Conservation (phyloP, 2,113 vertebrate genomes). For the Nematolebias whitei region DNA sequence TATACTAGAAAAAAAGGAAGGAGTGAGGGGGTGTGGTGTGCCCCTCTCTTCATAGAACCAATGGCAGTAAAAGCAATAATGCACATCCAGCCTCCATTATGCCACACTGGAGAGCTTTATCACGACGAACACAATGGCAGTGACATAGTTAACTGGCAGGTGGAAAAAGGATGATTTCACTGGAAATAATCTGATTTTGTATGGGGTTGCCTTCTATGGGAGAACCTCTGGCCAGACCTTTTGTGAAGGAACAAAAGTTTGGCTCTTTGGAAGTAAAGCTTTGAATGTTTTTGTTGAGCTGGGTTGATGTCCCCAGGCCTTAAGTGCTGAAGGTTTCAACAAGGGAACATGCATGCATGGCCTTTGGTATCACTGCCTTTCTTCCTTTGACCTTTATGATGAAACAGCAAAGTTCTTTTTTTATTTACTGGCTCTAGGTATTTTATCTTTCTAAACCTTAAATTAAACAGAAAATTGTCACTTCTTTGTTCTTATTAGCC, state of each 20-base stretch:
- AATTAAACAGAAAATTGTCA: constrained; percentile 37
- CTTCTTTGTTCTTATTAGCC: constrained; percentile 8
- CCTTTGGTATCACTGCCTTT: constrained; percentile 56
- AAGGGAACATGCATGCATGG: constrained; percentile 63
- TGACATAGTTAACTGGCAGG: constrained; percentile 94
- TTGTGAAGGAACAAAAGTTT: constrained; percentile 84
- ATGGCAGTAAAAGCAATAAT: constrained; percentile 90
- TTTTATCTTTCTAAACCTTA: constrained; percentile 49
- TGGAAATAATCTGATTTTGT: constrained; percentile 97
- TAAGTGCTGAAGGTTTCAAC: constrained; percentile 67
- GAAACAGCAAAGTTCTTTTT: constrained; percentile 13
- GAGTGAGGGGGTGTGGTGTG: constrained; percentile 57
- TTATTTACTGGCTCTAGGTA: constrained; percentile 2
- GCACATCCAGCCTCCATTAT: constrained; percentile 84
- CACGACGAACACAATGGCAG: constrained; percentile 84
- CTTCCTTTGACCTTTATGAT: constrained; percentile 29
- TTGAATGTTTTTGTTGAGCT: constrained; percentile 78
- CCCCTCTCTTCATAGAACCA: constrained; percentile 80
- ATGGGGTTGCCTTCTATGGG: constrained; percentile 77
- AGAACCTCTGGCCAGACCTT: constrained; percentile 82
- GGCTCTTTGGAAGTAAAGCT: constrained; percentile 79
- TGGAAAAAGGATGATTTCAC: constrained; percentile 89
- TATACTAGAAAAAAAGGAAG: constrained; percentile 65
- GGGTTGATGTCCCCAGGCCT: constrained; percentile 74
- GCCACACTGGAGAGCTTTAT: constrained; percentile 87